These are phyloP conservation scores for Meta bourneti DNA, from an alignment of 2,888 invertebrate species.

Conservation along the genomic window DNA sequence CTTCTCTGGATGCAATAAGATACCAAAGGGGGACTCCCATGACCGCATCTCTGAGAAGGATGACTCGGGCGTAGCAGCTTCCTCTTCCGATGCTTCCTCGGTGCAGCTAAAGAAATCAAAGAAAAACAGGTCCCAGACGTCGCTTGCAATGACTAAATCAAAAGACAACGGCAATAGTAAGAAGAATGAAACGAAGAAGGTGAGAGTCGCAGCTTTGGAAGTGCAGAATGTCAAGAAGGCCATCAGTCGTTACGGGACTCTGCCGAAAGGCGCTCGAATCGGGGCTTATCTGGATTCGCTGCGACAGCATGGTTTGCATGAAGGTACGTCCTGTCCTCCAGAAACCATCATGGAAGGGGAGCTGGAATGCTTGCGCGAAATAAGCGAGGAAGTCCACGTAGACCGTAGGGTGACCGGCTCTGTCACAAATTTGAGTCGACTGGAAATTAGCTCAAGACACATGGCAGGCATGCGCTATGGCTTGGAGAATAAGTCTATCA, in stretches of 20 bases:
- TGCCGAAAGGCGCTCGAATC: constrained; percentile 97
- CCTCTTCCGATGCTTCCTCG: constrained; percentile 67
- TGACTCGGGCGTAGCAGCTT: constrained; percentile 65
- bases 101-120: constrained; percentile 71
- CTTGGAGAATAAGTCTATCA: constrained; percentile 68
- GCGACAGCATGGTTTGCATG: constrained; percentile 87
- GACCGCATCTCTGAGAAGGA: constrained; percentile 68
- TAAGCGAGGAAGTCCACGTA: constrained; percentile 72
- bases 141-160: constrained; percentile 43
- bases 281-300: constrained; percentile 97
- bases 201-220: constrained; percentile 94
- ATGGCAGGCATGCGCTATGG: constrained; percentile 70
- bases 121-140: constrained; percentile 64
- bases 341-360: constrained; percentile 75
- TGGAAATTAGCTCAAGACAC: constrained; percentile 72
- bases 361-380: constrained; percentile 65
- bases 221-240: constrained; percentile 97
- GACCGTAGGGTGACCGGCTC: constrained; percentile 72
- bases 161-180: constrained; percentile 60
- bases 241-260: constrained; percentile 93
- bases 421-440: constrained; percentile 70
- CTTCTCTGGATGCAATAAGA: constrained; percentile 54
- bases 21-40: constrained; percentile 53
- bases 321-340: constrained; percentile 76
- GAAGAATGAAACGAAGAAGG: constrained; percentile 79